Percentiles rank a stretch among this genome's conserved stretches.
These are phyloP conservation scores for Notodonta ziczac DNA, from an alignment of 2,888 invertebrate genomes.

Conservation along the genomic window DNA sequence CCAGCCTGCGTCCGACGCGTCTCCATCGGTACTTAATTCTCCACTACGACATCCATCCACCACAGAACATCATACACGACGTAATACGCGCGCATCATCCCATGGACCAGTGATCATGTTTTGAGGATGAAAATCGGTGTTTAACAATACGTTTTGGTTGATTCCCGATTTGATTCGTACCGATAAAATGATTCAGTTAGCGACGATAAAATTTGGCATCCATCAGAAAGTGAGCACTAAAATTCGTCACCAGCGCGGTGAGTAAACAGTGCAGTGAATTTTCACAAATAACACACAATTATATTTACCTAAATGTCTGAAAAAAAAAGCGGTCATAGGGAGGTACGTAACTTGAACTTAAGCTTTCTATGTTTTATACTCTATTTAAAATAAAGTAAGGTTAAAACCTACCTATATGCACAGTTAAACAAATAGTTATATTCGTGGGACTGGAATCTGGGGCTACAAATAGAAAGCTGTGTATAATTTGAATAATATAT, in stretches of 20 bases:
- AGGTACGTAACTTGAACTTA: constrained; percentile 34
- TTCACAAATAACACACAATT: constrained; percentile 35
- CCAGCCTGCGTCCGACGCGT: constrained; percentile 83
- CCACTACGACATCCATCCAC: constrained; percentile 56
- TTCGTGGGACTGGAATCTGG: neutral
- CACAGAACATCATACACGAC: constrained; percentile 54
- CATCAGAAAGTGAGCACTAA: constrained; percentile 83
- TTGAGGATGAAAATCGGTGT: constrained; percentile 50
- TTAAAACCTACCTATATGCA: neutral
- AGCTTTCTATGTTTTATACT: no score
- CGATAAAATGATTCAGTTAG: constrained; percentile 86
- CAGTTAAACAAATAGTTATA: neutral
- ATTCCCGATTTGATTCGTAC: constrained; percentile 42
- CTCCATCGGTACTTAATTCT: constrained; percentile 81
- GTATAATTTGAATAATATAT: no score
- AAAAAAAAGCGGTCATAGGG: constrained; percentile 35
- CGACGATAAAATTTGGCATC: constrained; percentile 87
- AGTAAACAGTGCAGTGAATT: constrained; percentile 81
- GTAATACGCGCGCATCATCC: constrained; percentile 38
- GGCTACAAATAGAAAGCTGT: neutral
- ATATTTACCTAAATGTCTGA: constrained; percentile 26
- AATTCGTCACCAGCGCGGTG: constrained; percentile 76
- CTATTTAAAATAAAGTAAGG: no score
- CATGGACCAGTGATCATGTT: constrained; percentile 57
- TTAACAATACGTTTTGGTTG: constrained; percentile 39